Conservation (phyloP, 2,888 invertebrate genomes). For the Melanargia galathea region DNA sequence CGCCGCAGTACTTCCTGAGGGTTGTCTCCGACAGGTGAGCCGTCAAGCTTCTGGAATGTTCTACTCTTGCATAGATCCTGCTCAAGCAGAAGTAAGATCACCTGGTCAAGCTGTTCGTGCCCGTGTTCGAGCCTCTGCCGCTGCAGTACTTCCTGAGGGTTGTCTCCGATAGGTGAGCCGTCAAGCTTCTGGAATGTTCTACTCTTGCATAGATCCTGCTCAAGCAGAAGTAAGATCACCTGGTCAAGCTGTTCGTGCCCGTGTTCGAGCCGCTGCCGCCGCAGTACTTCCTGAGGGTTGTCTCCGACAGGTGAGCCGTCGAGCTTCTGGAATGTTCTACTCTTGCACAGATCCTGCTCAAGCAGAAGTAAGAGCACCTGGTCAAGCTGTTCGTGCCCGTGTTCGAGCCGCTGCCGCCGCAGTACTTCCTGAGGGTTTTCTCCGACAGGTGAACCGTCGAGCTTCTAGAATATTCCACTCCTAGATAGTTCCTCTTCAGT, state of each 20-base stretch:
- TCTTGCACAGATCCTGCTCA: conserved; percentile 87
- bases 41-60: not conserved
- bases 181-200: not conserved
- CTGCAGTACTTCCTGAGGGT: conserved; percentile 98
- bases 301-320: conserved; percentile 89
- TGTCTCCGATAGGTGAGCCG: conserved; percentile 86
- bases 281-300: conserved; percentile 96
- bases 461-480: not conserved
- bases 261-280: conserved; percentile 99
- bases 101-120: conserved; percentile 97
- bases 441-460: conserved; percentile 84
- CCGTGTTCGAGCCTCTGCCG: conserved; percentile 98
- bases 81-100: conserved; percentile 98
- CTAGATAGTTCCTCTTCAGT: conserved; percentile 92
- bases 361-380: conserved; percentile 98
- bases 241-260: conserved; percentile 98
- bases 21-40: conserved; percentile 90
- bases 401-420: conserved; percentile 98
- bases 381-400: conserved; percentile 99
- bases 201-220: conserved; percentile 85
- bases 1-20: conserved; percentile 98
- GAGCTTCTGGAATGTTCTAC: not conserved
- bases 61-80: conserved; percentile 85
- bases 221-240: conserved; percentile 99
- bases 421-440: conserved; percentile 96